Base-by-base conservation (phyloP, 2,888 invertebrate genomes). In the Ceraclea dissimilis region DNA sequence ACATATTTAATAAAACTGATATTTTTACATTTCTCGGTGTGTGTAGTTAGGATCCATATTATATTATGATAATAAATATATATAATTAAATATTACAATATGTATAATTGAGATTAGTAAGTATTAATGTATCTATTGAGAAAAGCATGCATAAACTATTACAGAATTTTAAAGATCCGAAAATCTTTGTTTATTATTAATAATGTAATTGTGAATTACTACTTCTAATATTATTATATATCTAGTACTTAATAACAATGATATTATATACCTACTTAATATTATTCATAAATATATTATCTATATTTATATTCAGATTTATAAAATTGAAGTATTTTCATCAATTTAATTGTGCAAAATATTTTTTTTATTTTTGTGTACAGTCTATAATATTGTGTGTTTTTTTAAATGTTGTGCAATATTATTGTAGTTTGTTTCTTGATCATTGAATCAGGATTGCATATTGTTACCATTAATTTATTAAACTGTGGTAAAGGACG, bases 1-100 rank as follows among this genome's bases (percentile, higher is more conserved):
- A 39, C 39, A 39, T 39, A 8, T 39, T 39, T 39, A 39, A 69
- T 68, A 69, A 59, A 60, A 61, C 61, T 58, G 61, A 61, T 61
- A 61, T 60, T 61, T 61, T 61, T 61, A 60, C 61, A 61, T 60
- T 57, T 62, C 62, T 62, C 60, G 62, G 39, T 62, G 62, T 62
- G 57, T 46, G 58, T 61, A 61, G 59, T 51, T 60, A 62, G 62
- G 57, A 21, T 44, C 51, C 19, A 49, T 46, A 8, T n/a, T 17
- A 6, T 6, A 47, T 18, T 4, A 47, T 47, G 18, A 26, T 26
- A 26, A 26, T 8, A 39, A n/a, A n/a, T 8, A 39, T 39, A n/a
- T 39, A 39, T 39, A n/a, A 39, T 8, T 39, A 16, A n/a, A 44
- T 44, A 16, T 18, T 48, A 48, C 11, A 18, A 18, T 11, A 18